Conservation (phyloP, 2,113 vertebrate species). For the Psammodynastes pulverulentus region DNA sequence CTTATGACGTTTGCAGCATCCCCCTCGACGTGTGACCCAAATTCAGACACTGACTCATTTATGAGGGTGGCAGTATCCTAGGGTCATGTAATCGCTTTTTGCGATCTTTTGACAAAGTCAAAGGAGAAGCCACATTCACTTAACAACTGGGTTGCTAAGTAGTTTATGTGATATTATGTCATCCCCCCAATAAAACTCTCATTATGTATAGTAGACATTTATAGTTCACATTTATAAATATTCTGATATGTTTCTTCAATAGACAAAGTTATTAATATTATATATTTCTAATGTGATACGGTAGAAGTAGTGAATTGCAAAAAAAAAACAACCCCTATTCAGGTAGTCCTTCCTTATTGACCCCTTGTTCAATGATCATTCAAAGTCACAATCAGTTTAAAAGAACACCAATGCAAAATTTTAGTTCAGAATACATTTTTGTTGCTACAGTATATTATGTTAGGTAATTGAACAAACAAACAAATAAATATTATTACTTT, state of each 20-base stretch:
- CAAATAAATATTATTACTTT: slow-evolving; percentile 32
- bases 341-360: neutral
- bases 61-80: neutral
- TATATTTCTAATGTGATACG: neutral
- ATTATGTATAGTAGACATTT: neutral
- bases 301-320: neutral
- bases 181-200: neutral
- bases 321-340: neutral
- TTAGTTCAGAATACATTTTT: neutral
- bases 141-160: neutral
- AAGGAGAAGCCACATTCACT: neutral
- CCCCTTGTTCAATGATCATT: neutral
- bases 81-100: neutral
- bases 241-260: neutral
- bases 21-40: neutral
- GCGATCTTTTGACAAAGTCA: neutral
- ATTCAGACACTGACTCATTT: neutral
- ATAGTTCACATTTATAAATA: neutral
- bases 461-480: neutral
- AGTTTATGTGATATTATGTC: neutral
- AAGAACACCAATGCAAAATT: slow-evolving; percentile 33
- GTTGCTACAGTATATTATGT: neutral
- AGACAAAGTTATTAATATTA: neutral
- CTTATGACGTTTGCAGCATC: too few relatives aligned
- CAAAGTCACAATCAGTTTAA: neutral